Evolutionary conservation across 2,888 invertebrate genomes (phyloP), one percentile per base, ranked within the genome.

Genomic region (Caenorhabditis auriculariae): DNA sequence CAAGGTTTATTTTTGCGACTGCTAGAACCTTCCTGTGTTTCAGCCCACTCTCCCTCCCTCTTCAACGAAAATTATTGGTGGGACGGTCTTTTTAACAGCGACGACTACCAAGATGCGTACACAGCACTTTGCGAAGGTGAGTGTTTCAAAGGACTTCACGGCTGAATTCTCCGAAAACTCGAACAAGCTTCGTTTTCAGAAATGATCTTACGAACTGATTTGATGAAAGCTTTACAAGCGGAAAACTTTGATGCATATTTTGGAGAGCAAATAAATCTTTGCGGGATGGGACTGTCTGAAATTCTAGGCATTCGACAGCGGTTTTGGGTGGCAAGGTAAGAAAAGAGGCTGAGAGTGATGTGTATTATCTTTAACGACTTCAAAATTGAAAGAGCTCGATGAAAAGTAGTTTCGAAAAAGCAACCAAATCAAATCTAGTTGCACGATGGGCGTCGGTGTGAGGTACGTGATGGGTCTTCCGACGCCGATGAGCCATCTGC

Each of bases 171-270:
- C n/a, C n/a, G n/a, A n/a, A n/a, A n/a, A n/a, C n/a, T n/a, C n/a
- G n/a, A n/a, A n/a, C n/a, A n/a, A n/a, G n/a, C n/a, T n/a, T n/a
- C n/a, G n/a, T n/a, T n/a, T n/a, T n/a, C 43, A 63, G 69, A 66
- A 28, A 46, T 70, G 9, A 49, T 63, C 4, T 38, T 62, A n/a
- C 32, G 38, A 6, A 59, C 60, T n/a, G 53, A 60, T 19, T 4
- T 63, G 0, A 59, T 74, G 41, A 24, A 59, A 0, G 32, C 63
- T 23, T 47, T 74, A 15, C 53, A 61, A 19, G 39, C 28, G 0
- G 59, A 66, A 47, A 62, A 73, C 1, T 74, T 73, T 29, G 74
- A 74, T 26, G 74, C 60, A 26, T 60, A 57, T 43, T 62, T 74
- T 24, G 54, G 58, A 6, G 74, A 74, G 41, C 72, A 72, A 53